A percentile compares a stretch with the other conserved stretches of the same genome.
Conservation (phyloP, 2,888 invertebrate species). For the Xanthia icteritia region DNA sequence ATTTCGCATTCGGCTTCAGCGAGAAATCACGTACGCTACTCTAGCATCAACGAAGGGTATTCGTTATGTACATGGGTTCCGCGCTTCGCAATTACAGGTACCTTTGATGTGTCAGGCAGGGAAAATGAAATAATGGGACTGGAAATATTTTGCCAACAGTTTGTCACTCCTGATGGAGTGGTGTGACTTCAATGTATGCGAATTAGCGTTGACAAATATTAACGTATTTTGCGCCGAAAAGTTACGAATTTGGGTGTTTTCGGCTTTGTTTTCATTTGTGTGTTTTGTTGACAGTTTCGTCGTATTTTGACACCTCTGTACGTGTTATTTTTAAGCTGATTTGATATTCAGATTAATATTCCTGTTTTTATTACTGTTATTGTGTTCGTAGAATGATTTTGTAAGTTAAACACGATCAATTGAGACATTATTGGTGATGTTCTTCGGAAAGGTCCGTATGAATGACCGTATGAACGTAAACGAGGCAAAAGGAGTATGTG, state of each 20-base stretch:
- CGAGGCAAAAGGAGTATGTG: background rate
- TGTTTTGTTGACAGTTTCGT: conserved; percentile 8
- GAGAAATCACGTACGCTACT: conserved; percentile 56
- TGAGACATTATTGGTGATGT: background rate
- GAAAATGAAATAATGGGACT: conserved; percentile 72
- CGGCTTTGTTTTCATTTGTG: conserved; percentile 21
- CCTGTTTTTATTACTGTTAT: background rate
- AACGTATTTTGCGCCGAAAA: conserved; percentile 49
- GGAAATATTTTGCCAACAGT: conserved; percentile 72
- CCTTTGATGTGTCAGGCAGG: conserved; percentile 73
- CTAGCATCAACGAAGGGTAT: conserved; percentile 39
- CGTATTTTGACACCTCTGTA: conserved; percentile 4
- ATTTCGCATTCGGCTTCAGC: conserved; percentile 41
- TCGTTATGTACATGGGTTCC: conserved; percentile 53
- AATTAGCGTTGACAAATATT: conserved; percentile 61
- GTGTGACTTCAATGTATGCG: conserved; percentile 55
- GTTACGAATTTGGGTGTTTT: conserved; percentile 24
- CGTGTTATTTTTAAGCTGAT: conserved; percentile 8
- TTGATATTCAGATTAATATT: background rate
- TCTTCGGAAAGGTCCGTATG: background rate
- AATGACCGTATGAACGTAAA: background rate
- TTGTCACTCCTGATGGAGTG: conserved; percentile 71
- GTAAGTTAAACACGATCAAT: background rate
- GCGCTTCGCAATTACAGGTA: conserved; percentile 66
- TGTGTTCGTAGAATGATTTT: background rate